Evolutionary conservation across 2,113 vertebrate species (phyloP), one percentile per base, ranked within the genome.

Genomic region (Donacobius atricapilla): DNA sequence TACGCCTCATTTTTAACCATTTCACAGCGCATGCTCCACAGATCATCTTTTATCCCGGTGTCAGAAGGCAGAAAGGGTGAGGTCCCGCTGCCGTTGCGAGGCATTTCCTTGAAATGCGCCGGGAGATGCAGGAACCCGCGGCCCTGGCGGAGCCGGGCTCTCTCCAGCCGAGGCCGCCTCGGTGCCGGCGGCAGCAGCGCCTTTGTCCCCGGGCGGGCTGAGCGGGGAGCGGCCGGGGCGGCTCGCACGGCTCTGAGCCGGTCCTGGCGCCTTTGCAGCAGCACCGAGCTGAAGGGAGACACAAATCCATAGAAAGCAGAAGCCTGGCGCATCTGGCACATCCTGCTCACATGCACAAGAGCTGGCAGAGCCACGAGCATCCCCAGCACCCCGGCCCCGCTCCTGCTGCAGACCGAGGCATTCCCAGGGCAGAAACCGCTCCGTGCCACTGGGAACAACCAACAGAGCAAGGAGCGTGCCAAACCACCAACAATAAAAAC

Each of bases 111-210:
- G 33, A 17, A 5, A 47, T 9, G 20, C 5, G 56, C 37, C 15
- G 73, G n/a, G 58, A 44, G 57, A 7, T 3, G 11, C 37, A 3
- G 0, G 2, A 14, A 15, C 2, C 9, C 51, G 6, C 28, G 20
- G 31, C 37, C 31, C 44, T 0, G 11, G 1, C 7, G 44, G 24
- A 12, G 8, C 9, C 16, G 3, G 56, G n/a, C 17, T 23, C 63
- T 50, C 30, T 8, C 4, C 25, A 48, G 44, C 4, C 60, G 3
- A 16, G 37, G 8, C 56, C 2, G 17, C 4, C 40, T 23, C 15
- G 2, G 53, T 20, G 39, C 10, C 77, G 10, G 4, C 2, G 3
- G 1, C 25, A 48, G n/a, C 77, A 10, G 15, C 4, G 1, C n/a
- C n/a, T n/a, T n/a, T n/a, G n/a, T n/a, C n/a, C n/a, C n/a, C n/a